These are phyloP conservation scores for Corythaeola cristata DNA, from an alignment of 2,113 vertebrate genomes.

Conservation along the genomic window DNA sequence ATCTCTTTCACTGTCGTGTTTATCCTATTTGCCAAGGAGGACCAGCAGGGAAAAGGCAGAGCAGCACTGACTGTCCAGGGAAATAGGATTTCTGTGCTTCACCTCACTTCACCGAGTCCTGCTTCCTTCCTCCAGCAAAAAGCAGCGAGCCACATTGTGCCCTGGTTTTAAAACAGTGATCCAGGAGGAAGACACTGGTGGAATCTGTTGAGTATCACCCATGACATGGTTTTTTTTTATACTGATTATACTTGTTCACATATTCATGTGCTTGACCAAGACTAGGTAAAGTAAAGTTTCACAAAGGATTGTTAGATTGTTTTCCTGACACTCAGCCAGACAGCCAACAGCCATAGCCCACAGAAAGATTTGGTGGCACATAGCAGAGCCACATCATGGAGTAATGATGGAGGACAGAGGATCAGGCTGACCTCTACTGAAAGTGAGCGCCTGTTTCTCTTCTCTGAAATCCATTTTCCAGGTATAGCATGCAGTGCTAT, in stretches of 20 bases:
- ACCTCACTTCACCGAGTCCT: too few relatives aligned
- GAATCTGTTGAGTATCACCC: background rate
- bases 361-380: background rate
- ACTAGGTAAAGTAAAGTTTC: background rate
- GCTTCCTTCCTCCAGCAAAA: background rate
- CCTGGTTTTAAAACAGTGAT: background rate
- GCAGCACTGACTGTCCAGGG: accelerated
- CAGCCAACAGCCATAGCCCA: background rate
- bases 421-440: background rate
- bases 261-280: background rate
- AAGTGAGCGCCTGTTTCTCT: background rate
- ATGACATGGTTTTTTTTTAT: accelerated
- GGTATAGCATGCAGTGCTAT: accelerated
- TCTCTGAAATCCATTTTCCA: background rate
- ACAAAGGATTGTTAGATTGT: background rate
- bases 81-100: background rate
- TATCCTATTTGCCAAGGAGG: background rate
- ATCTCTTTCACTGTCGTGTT: background rate
- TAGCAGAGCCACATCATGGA: background rate
- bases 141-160: background rate
- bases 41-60: background rate
- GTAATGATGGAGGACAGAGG: background rate
- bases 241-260: background rate
- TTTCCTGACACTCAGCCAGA: background rate
- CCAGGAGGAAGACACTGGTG: background rate